These are phyloP conservation scores for Fratercula arctica DNA, from an alignment of 2,797 vertebrate species.

Conservation along the genomic window DNA sequence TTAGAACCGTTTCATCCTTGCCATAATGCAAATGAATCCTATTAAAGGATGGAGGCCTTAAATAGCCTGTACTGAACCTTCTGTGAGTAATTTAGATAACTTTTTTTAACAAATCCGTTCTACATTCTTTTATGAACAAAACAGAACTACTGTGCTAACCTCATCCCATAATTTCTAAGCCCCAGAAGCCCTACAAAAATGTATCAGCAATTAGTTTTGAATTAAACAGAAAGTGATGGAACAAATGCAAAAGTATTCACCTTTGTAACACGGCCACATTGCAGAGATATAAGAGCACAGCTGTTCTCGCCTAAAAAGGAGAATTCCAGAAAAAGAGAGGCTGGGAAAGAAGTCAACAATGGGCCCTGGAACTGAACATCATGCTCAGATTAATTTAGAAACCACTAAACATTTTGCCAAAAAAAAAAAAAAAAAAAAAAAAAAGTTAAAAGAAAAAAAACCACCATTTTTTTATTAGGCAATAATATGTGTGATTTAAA, in stretches of 20 bases:
- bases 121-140: constrained; percentile 63
- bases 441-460: not conserved
- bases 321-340: constrained; percentile 67
- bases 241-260: constrained; percentile 72
- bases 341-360: constrained; percentile 72
- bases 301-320: constrained; percentile 65
- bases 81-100: constrained; percentile 49
- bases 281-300: constrained; percentile 67
- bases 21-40: constrained; percentile 56
- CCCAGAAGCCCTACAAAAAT: constrained; percentile 66
- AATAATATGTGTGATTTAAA: constrained; percentile 25
- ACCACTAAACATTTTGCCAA: constrained; percentile 59
- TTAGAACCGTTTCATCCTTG: not conserved
- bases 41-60: constrained; percentile 52
- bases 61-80: constrained; percentile 39
- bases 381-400: constrained; percentile 74
- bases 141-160: constrained; percentile 59
- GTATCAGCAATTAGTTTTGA: constrained; percentile 75
- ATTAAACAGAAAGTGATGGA: constrained; percentile 74
- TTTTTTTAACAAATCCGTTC: constrained; percentile 40
- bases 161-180: constrained; percentile 59
- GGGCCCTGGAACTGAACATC: constrained; percentile 60
- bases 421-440: not conserved
- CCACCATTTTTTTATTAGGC: not conserved
- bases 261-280: constrained; percentile 57